Percentiles rank a stretch among this genome's conserved stretches.
Evolutionary conservation across 2,797 vertebrate species (phyloP).

Genomic region (Calcarius lapponicus): DNA sequence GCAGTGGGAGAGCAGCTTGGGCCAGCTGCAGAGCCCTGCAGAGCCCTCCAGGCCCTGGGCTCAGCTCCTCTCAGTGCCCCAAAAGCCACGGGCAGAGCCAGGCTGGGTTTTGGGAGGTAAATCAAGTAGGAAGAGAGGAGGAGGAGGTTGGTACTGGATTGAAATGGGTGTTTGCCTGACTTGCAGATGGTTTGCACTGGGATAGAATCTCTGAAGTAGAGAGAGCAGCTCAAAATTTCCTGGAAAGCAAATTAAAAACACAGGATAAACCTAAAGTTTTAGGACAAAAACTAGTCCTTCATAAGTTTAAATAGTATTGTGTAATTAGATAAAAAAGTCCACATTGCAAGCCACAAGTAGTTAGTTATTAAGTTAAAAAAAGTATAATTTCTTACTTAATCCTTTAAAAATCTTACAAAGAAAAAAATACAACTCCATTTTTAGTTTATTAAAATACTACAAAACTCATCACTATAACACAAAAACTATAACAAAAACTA

Average conservation of each 20-base stretch:
- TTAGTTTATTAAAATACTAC: neutral
- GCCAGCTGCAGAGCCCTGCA: neutral
- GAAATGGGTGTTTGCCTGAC: neutral
- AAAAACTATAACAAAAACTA: neutral
- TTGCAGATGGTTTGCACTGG: neutral
- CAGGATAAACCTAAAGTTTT: neutral
- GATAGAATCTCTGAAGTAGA: neutral
- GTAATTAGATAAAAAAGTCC: neutral
- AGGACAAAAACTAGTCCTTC: neutral
- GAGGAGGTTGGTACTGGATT: neutral
- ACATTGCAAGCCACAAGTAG: neutral
- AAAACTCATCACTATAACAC: neutral
- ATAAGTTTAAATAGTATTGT: neutral
- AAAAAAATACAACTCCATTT: neutral
- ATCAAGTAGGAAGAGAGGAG: neutral
- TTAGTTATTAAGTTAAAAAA: neutral
- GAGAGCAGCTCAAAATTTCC: neutral
- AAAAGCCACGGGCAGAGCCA: neutral
- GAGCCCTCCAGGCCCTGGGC: neutral
- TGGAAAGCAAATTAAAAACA: neutral
- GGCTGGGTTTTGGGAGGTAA: neutral
- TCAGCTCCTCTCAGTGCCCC: neutral
- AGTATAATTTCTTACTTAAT: neutral
- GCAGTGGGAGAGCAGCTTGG: accelerated
- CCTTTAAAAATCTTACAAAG: neutral